A percentile compares a stretch with the other conserved stretches of the same genome.
phyloP scores from a whole-genome alignment of 1,140 invertebrate species.

The Oscheius sp. region DNA sequence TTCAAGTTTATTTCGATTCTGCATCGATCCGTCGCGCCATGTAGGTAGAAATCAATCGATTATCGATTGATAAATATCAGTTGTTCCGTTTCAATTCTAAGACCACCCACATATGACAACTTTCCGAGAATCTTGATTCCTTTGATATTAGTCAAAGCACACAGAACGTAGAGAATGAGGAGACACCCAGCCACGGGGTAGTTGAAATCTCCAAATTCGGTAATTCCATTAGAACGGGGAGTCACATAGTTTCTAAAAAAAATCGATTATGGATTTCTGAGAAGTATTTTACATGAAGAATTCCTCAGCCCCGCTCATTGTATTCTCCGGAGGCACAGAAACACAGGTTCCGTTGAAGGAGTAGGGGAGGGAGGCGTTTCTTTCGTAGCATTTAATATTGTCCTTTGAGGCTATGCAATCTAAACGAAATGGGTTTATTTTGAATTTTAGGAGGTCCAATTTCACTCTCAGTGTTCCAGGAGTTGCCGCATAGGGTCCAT shows the following conservation, averaged over 20 bases:
- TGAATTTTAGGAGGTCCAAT: background rate
- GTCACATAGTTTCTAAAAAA: slow-evolving; percentile 10
- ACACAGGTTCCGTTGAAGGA: too few relatives aligned
- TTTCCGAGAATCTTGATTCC: slow-evolving; percentile 39
- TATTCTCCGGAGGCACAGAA: background rate
- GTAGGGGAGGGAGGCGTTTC: too few relatives aligned
- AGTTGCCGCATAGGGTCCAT: slow-evolving; percentile 80
- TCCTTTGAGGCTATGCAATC: too few relatives aligned
- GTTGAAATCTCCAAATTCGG: slow-evolving; percentile 29
- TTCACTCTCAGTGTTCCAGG: slow-evolving; percentile 64
- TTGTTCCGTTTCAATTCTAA: too few relatives aligned
- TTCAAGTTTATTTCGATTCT: too few relatives aligned
- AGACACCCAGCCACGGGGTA: slow-evolving; percentile 12
- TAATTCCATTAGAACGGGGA: slow-evolving; percentile 4
- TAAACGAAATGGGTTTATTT: too few relatives aligned
- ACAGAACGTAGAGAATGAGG: slow-evolving; percentile 5
- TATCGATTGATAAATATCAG: too few relatives aligned
- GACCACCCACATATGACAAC: too few relatives aligned
- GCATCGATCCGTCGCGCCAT: too few relatives aligned
- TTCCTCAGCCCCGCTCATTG: background rate
- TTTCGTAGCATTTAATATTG: too few relatives aligned
- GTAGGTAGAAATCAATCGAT: too few relatives aligned
- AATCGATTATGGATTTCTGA: background rate
- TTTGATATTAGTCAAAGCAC: slow-evolving; percentile 4
- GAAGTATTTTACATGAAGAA: background rate